Percentiles rank a stretch among this genome's conserved stretches.
These are phyloP conservation scores for Drosophila pandora DNA, from an alignment of 1,140 invertebrate genomes.

Conservation along the genomic window DNA sequence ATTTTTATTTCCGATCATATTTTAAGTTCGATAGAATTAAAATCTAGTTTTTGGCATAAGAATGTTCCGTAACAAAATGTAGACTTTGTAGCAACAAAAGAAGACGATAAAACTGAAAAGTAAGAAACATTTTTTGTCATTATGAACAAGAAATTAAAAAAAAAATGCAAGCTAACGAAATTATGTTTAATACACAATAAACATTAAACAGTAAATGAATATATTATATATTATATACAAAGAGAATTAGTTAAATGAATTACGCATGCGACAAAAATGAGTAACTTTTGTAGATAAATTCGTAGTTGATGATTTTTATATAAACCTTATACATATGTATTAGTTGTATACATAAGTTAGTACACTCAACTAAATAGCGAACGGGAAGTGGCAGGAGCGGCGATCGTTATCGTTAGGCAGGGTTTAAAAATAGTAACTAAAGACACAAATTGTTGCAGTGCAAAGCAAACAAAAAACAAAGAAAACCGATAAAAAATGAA, in stretches of 20 bases:
- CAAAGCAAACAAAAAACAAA: conserved; percentile 60
- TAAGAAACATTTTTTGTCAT: conserved; percentile 65
- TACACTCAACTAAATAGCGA: conserved; percentile 55
- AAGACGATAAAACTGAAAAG: conserved; percentile 81
- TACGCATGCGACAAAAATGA: conserved; percentile 53
- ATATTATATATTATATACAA: conserved; percentile 66
- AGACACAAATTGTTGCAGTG: conserved; percentile 82
- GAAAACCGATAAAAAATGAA: conserved; percentile 21
- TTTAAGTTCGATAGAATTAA: conserved; percentile 21
- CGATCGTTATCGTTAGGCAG: conserved; percentile 65
- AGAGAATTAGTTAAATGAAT: conserved; percentile 62
- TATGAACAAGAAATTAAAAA: conserved; percentile 37
- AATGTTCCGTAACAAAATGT: conserved; percentile 80
- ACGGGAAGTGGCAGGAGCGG: conserved; percentile 11
- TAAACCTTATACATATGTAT: conserved; percentile 58
- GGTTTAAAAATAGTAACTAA: conserved; percentile 77
- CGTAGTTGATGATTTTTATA: conserved; percentile 79
- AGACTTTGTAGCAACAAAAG: conserved; percentile 77
- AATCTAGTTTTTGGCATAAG: conserved; percentile 67
- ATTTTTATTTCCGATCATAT: conserved; percentile 37
- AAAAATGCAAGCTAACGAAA: conserved; percentile 57
- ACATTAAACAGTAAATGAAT: conserved; percentile 38
- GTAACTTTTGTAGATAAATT: conserved; percentile 80
- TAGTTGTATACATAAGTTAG: conserved; percentile 44
- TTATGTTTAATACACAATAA: conserved; percentile 72